Conservation (phyloP, 2,888 invertebrate genomes). For the Julus scandinavius region DNA sequence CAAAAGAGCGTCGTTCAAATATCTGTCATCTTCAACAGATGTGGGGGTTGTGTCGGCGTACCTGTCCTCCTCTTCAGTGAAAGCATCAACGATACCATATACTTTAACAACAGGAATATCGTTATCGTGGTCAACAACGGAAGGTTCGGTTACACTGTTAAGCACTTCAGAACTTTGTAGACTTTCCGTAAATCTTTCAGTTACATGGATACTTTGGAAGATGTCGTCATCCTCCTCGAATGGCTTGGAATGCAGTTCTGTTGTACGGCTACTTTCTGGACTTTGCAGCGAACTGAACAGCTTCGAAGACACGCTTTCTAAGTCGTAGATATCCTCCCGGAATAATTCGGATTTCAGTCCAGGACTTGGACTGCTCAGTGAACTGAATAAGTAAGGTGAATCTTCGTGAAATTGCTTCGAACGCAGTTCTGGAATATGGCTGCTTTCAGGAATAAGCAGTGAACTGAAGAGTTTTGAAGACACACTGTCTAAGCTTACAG, state of each 20-base stretch:
- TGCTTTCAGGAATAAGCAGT: background rate
- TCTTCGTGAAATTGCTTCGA: background rate
- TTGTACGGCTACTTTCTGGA: background rate
- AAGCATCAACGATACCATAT: constrained; percentile 53
- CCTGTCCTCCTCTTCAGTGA: background rate
- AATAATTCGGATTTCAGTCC: background rate
- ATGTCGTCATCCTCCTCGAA: background rate
- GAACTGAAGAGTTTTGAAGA: constrained; percentile 28
- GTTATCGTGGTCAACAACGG: constrained; percentile 51
- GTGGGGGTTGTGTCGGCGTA: constrained; percentile 24
- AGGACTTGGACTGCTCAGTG: background rate
- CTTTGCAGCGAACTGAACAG: background rate
- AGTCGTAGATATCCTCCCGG: background rate
- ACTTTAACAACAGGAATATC: constrained; percentile 53
- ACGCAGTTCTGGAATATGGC: background rate
- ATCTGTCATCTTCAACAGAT: background rate
- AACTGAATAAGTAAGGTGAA: background rate
- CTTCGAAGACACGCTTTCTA: background rate
- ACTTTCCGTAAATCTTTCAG: constrained; percentile 29
- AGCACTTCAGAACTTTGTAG: constrained; percentile 30
- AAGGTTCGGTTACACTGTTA: constrained; percentile 32
- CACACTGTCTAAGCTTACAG: constrained; percentile 10
- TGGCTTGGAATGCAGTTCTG: background rate
- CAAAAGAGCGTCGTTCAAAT: constrained; percentile 33
- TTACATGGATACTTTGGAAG: background rate